Evolutionary conservation across 2,888 invertebrate genomes (phyloP), one percentile per base, ranked within the genome.

Genomic region (Melieria omissa): DNA sequence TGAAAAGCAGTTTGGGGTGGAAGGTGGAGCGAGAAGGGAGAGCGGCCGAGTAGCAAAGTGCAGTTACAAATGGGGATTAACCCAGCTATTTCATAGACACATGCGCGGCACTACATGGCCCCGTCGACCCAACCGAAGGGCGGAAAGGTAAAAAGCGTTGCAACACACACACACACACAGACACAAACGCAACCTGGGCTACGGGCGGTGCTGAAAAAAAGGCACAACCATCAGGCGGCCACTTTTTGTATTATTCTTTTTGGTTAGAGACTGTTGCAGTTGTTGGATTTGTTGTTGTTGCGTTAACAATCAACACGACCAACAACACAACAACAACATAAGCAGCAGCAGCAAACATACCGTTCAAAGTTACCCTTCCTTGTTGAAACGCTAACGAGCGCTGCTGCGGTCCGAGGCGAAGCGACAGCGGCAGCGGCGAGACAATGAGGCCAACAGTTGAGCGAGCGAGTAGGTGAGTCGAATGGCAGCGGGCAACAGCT

Each of bases 331-430:
- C 54, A 55, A 61, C 62, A 46, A 42, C 8, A 54, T 41, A 10
- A 10, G 65, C 61, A 57, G 16, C 9, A 64, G 54, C 41, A 49
- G 64, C 64, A 72, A 60, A 49, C 10, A 60, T 61, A 6, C 4
- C 60, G 61, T 61, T 61, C 61, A 61, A 61, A 61, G 61, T 61
- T 61, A 45, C 61, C 61, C 61, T 61, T 61, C 10, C 44, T 44
- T 44, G 44, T 2, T 61, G 61, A 7, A 58, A 4, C 58, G 58
- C 12, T 42, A 42, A 61, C 61, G 61, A 61, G 61, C 29, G 29
- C 29, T 29, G 29, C 29, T 29, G 29, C 29, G 29, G 29, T 29
- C 29, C 29, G 29, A 29, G 29, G 29, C 29, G 29, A 29, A 29
- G 29, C 29, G 29, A 3, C 29, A 29, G 29, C 29, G 29, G 3